Evolutionary conservation across 2,888 invertebrate genomes (phyloP).

Genomic region (Leptopterna dolabrata): DNA sequence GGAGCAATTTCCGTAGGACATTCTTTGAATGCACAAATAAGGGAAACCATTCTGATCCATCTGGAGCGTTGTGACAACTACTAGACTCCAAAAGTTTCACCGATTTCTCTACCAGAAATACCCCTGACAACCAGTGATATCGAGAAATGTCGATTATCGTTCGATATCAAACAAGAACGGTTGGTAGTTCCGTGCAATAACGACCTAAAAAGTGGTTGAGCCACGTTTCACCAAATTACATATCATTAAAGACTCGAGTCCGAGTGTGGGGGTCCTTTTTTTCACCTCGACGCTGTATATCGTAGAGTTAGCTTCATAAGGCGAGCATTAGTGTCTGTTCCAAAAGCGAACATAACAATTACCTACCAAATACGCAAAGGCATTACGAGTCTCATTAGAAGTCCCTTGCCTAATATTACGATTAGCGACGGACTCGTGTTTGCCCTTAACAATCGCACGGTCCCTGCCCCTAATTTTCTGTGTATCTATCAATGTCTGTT

Average conservation of each 20-base stretch:
- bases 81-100: background rate
- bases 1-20: too few relatives aligned
- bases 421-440: background rate
- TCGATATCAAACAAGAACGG: slow-evolving; percentile 1
- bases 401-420: background rate
- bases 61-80: background rate
- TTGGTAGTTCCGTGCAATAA: background rate
- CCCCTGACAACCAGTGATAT: background rate
- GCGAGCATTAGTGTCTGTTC: background rate
- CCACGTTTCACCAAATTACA: slow-evolving; percentile 25
- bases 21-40: too few relatives aligned
- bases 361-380: background rate
- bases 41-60: background rate
- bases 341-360: background rate
- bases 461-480: background rate
- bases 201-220: slow-evolving; percentile 12
- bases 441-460: background rate
- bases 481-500: background rate
- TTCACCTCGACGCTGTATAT: background rate
- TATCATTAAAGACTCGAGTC: slow-evolving; percentile 4
- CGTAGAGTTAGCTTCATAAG: background rate
- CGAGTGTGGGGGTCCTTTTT: background rate
- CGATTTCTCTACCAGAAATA: background rate
- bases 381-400: background rate
- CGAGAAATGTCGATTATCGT: background rate